Evolutionary conservation across 2,113 vertebrate genomes (phyloP), one percentile per base, ranked within the genome.

Genomic region (Pangasianodon hypophthalmus): DNA sequence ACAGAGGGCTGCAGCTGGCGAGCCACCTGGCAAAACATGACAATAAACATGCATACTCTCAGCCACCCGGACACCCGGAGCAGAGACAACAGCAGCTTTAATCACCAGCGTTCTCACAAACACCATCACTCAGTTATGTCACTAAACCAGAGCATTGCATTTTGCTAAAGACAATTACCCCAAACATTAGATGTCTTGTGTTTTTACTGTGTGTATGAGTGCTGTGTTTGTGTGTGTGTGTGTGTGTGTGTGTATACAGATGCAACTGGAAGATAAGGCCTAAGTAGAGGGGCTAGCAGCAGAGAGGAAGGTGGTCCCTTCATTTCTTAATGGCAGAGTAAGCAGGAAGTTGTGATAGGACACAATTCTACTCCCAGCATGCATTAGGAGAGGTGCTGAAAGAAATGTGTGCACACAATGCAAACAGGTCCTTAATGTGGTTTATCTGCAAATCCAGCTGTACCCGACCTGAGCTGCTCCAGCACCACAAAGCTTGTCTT

Each of bases 1-100:
- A 98, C 96, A 0, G 97, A 98, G 21, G 97, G 97, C 92, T 98
- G 97, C 86, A 97, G 91, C 79, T 95, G 92, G 14, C 93, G 96
- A 62, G 97, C 97, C 93, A 98, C 97, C 97, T 98, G 90, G 18
- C 46, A 87, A 85, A 90, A 90, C 82, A 91, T 50, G 29, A 75
- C 37, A 21, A 84, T 64, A 83, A 75, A 56, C 44, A 83, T 21
- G 46, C 64, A 85, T 37, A 46, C n/a, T 29, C 24, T 21, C 64
- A 41, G 29, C 71, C 85, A 86, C 69, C 44, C 67, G 54, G 64
- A 88, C 84, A 87, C 60, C 67, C 75, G n/a, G 73, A 48, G 3
- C 71, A 21, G 84, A 79, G 16, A 90, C 86, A 90, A 85, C 80
- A 84, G 24, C 60, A 80, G n/a, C 85, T 84, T 11, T 56, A 67